Conservation (phyloP, 2,113 vertebrate genomes). For the Physeter macrocephalus region DNA sequence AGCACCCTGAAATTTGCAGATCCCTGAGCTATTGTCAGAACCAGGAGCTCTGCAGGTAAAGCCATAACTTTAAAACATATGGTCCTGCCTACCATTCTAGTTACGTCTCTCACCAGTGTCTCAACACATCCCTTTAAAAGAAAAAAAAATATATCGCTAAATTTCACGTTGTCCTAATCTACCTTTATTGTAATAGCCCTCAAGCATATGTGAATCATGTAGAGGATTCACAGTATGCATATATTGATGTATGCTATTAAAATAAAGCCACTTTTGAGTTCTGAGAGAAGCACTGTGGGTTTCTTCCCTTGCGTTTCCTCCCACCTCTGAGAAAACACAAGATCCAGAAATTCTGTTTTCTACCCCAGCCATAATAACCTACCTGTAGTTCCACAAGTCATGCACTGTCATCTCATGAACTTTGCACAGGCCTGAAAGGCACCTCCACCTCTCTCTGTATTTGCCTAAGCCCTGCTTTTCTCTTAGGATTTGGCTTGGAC, state of each 20-base stretch:
- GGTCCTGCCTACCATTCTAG: not conserved
- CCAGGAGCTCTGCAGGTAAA: not conserved
- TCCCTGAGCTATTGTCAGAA: not conserved
- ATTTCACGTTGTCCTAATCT: not conserved
- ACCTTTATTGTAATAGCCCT: not conserved
- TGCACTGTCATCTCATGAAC: not conserved
- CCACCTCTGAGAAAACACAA: not conserved
- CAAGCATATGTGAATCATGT: not conserved
- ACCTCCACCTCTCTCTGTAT: not conserved
- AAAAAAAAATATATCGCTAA: not conserved
- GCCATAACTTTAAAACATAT: not conserved
- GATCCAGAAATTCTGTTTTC: not conserved
- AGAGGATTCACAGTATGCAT: not conserved
- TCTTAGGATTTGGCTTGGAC: not conserved
- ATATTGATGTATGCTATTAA: not conserved
- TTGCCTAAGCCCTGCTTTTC: not conserved
- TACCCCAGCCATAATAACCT: not conserved
- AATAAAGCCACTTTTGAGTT: not conserved
- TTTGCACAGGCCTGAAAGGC: not conserved
- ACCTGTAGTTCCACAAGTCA: not conserved
- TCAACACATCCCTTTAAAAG: not conserved
- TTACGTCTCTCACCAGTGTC: not conserved
- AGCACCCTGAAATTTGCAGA: not conserved
- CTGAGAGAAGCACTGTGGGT: not conserved
- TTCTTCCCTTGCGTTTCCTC: not conserved